Conservation (phyloP, 2,888 invertebrate species). For the Synanthedon tipuliformis region DNA sequence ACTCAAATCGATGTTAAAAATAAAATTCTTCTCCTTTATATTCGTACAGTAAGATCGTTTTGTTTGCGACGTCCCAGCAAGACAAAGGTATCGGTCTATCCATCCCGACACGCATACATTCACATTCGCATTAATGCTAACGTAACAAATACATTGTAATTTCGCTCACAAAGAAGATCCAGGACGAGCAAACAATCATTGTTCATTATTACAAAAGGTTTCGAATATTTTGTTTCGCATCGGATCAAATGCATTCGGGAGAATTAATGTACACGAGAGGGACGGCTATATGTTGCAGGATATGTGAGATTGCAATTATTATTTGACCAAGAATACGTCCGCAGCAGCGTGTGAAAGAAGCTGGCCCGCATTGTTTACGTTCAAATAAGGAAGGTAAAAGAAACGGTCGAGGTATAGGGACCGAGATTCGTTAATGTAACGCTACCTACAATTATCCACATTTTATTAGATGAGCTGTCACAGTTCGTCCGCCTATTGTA, state of each 20-base stretch:
- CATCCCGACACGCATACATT: conserved; percentile 63
- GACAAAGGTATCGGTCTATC: conserved; percentile 67
- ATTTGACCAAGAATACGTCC: conserved; percentile 69
- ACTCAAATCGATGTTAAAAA: conserved; percentile 69
- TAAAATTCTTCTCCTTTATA: conserved; percentile 69
- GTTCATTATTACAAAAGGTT: conserved; percentile 70
- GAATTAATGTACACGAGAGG: conserved; percentile 50
- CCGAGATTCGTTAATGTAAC: conserved; percentile 45
- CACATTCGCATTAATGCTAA: conserved; percentile 49
- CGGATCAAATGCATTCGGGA: conserved; percentile 62
- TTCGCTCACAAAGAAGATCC: conserved; percentile 67
- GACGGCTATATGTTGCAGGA: conserved; percentile 32
- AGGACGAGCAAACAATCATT: conserved; percentile 69
- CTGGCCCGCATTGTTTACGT: conserved; percentile 64
- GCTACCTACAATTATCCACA: conserved; percentile 44
- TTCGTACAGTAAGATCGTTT: conserved; percentile 64
- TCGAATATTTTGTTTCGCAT: conserved; percentile 66
- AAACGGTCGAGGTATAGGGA: conserved; percentile 36
- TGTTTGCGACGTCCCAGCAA: conserved; percentile 67
- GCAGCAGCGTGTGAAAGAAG: conserved; percentile 66
- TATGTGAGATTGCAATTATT: conserved; percentile 64
- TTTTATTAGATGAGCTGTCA: conserved; percentile 39
- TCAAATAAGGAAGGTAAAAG: conserved; percentile 64
- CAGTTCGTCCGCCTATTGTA: conserved; percentile 23
- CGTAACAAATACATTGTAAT: conserved; percentile 69